Evolutionary conservation across 2,797 vertebrate genomes (phyloP).

Genomic region (Remorina albescens): DNA sequence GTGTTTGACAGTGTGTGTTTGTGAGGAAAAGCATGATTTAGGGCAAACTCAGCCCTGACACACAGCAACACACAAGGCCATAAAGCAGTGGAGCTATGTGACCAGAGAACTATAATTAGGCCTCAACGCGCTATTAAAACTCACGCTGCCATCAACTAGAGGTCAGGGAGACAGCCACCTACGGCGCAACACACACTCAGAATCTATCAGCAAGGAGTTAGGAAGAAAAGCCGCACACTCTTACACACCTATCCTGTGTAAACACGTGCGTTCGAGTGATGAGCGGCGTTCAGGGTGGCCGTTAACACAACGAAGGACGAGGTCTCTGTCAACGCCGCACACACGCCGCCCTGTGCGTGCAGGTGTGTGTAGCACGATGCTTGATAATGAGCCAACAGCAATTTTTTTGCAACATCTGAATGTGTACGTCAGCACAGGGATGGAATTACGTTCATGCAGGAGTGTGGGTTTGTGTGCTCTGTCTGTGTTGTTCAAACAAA

Average conservation of each 20-base stretch:
- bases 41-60: slow-evolving; percentile 38
- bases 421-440: background rate
- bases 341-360: slow-evolving; percentile 15
- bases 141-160: slow-evolving; percentile 76
- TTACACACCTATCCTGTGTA: slow-evolving; percentile 52
- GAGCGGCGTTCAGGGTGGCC: slow-evolving; percentile 48
- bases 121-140: slow-evolving; percentile 82
- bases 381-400: slow-evolving; percentile 18
- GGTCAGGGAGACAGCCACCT: slow-evolving; percentile 81
- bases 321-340: slow-evolving; percentile 25
- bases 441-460: background rate
- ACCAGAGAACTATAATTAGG: slow-evolving; percentile 84
- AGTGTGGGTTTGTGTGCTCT: background rate
- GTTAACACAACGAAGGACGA: slow-evolving; percentile 48
- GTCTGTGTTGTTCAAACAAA: background rate
- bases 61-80: slow-evolving; percentile 52
- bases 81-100: slow-evolving; percentile 73
- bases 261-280: slow-evolving; percentile 47
- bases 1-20: slow-evolving; percentile 52
- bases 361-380: slow-evolving; percentile 23
- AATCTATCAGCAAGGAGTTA: slow-evolving; percentile 59
- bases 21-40: slow-evolving; percentile 52
- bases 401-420: slow-evolving; percentile 7
- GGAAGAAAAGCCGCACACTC: slow-evolving; percentile 53
- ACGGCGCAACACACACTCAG: slow-evolving; percentile 57